Evolutionary conservation across 2,113 vertebrate species (phyloP).

Genomic region (Entosphenus tridentatus): DNA sequence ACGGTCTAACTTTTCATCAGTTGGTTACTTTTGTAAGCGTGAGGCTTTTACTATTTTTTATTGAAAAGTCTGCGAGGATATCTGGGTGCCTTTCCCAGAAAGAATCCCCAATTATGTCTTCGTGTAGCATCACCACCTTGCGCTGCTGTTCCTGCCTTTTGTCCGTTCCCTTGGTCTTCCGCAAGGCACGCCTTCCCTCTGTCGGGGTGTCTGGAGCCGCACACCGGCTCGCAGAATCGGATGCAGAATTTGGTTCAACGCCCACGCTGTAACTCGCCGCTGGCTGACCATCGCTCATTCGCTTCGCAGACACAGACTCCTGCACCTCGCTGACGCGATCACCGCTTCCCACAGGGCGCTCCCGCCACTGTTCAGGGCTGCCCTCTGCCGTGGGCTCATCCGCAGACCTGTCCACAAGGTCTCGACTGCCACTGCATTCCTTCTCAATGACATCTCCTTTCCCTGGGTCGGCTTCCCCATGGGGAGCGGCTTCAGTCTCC

Average conservation of each 20-base stretch:
- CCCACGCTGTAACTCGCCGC: neutral
- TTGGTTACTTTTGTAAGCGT: too few relatives aligned
- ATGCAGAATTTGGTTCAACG: neutral
- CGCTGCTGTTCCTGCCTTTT: conserved; percentile 34
- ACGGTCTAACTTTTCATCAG: too few relatives aligned
- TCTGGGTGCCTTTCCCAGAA: conserved; percentile 71
- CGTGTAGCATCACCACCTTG: conserved; percentile 30
- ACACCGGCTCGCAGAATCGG: neutral
- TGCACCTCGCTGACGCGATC: too few relatives aligned
- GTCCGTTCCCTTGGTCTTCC: conserved; percentile 33
- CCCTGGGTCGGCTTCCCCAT: too few relatives aligned
- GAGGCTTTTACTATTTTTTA: too few relatives aligned
- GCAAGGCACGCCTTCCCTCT: conserved; percentile 33
- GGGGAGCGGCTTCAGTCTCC: too few relatives aligned
- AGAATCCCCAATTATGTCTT: conserved; percentile 63
- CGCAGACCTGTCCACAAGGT: too few relatives aligned
- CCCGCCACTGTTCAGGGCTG: too few relatives aligned
- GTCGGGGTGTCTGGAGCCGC: conserved; percentile 34
- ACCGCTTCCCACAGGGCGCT: too few relatives aligned
- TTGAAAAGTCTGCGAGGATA: conserved; percentile 29
- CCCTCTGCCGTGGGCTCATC: too few relatives aligned
- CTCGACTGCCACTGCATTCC: too few relatives aligned
- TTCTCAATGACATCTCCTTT: too few relatives aligned
- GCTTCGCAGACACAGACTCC: neutral
- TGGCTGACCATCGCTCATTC: neutral